These are phyloP conservation scores for Pterocles gutturalis DNA, from an alignment of 2,113 vertebrate species.

Conservation along the genomic window DNA sequence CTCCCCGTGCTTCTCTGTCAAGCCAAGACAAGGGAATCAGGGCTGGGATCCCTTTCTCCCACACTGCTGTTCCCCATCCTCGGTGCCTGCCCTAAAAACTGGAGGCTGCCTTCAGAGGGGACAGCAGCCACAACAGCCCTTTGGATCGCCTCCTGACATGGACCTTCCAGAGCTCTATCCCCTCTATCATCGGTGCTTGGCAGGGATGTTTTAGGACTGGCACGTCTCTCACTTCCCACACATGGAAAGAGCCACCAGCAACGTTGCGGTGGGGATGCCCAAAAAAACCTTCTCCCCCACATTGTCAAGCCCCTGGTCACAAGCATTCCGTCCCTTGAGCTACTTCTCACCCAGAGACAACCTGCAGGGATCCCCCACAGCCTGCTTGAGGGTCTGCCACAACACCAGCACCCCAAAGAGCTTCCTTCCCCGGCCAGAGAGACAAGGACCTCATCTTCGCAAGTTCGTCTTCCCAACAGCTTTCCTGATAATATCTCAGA, in stretches of 20 bases:
- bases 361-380: not conserved
- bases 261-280: accelerated
- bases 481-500: not conserved
- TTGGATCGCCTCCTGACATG: not conserved
- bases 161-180: not conserved
- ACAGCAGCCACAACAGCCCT: not conserved
- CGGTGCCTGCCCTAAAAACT: not conserved
- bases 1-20: not conserved
- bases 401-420: not conserved
- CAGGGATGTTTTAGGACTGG: accelerated
- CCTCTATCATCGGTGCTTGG: not conserved
- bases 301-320: not conserved
- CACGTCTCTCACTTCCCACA: not conserved
- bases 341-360: not conserved
- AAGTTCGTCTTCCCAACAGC: not conserved
- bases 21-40: accelerated
- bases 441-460: not conserved
- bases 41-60: not conserved
- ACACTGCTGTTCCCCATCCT: not conserved
- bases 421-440: not conserved
- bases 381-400: not conserved
- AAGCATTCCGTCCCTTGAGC: not conserved
- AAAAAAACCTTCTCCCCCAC: not conserved
- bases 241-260: not conserved
- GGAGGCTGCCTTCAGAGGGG: too few relatives aligned